Conservation (phyloP, 2,797 vertebrate species). For the Acrocephalus scirpaceus region DNA sequence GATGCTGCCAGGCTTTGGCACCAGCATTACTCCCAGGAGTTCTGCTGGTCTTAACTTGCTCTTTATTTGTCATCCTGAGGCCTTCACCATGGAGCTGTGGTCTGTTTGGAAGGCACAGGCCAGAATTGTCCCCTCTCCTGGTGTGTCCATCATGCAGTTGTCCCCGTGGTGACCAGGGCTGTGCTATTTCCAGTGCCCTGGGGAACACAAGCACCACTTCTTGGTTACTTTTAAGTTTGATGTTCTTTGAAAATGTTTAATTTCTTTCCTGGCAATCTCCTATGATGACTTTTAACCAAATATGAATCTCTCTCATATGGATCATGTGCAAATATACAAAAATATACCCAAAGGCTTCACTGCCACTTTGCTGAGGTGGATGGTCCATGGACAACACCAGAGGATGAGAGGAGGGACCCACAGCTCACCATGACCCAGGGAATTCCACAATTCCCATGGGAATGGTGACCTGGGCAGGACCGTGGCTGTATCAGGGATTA, state of each 20-base stretch:
- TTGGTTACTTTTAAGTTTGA: too few species aligned
- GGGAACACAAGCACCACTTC: fast-evolving
- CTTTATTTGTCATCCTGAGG: neutral
- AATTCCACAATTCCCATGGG: neutral
- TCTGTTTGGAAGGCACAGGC: neutral
- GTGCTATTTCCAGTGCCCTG: neutral
- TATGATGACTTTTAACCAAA: too few species aligned
- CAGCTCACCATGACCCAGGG: neutral
- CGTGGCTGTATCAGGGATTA: neutral
- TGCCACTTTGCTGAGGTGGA: neutral
- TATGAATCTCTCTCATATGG: too few species aligned
- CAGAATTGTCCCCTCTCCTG: neutral
- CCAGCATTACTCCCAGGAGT: neutral
- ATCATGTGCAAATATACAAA: too few species aligned
- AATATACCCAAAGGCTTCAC: neutral
- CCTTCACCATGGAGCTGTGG: neutral
- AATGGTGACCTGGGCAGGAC: neutral
- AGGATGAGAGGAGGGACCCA: fast-evolving
- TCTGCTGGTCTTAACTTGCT: neutral
- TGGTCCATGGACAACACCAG: neutral
- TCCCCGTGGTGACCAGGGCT: fast-evolving
- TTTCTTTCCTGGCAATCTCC: too few species aligned
- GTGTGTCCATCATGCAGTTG: neutral
- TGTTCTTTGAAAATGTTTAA: too few species aligned
- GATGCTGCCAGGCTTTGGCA: neutral